These are phyloP conservation scores for Pogonomyrmex barbatus DNA, from an alignment of 1,140 invertebrate species.

Conservation along the genomic window DNA sequence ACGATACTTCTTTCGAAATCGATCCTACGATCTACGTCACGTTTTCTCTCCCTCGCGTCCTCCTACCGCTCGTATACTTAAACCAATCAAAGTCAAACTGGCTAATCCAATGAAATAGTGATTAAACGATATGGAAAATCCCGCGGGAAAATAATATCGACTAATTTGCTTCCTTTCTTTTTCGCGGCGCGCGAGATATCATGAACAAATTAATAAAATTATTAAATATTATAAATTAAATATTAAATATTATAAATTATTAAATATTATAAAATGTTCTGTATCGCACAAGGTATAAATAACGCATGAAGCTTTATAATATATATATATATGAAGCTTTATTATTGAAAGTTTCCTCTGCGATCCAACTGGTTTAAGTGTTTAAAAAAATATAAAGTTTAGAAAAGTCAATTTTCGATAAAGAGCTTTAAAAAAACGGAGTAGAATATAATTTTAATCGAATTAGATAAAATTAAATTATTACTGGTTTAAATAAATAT, in stretches of 20 bases:
- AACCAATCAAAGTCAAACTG: conserved; percentile 22
- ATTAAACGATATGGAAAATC: background rate
- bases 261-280: background rate
- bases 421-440: background rate
- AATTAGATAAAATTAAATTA: background rate
- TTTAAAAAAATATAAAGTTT: background rate
- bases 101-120: background rate
- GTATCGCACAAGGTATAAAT: background rate
- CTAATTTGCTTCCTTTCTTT: background rate
- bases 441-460: background rate
- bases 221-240: no score
- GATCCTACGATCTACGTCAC: conserved; percentile 52
- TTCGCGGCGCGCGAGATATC: background rate
- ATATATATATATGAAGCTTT: background rate
- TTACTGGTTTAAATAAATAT: background rate
- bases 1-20: conserved; percentile 43
- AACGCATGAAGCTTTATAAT: background rate
- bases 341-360: background rate
- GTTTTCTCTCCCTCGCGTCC: conserved; percentile 62
- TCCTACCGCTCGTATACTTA: conserved; percentile 53
- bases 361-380: background rate
- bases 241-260: no score
- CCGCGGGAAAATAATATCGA: background rate
- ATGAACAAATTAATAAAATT: no score
- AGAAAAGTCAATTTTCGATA: background rate